Evolutionary conservation across 2,797 vertebrate genomes (phyloP).

Genomic region (Pangasius larnaudii): DNA sequence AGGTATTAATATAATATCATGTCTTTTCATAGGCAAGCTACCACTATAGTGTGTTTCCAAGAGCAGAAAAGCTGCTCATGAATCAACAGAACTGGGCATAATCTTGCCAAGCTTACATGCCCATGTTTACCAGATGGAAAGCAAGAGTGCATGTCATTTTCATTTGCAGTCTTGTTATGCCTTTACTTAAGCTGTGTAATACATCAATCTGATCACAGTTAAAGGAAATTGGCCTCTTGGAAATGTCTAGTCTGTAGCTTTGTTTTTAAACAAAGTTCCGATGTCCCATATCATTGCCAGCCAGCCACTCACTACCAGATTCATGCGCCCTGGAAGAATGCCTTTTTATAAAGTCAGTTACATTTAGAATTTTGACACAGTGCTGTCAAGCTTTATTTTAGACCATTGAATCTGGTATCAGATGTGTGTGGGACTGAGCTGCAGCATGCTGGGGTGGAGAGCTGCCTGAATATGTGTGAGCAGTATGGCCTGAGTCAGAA

Average conservation of each 20-base stretch:
- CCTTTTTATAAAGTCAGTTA: background rate
- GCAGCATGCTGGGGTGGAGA: constrained; percentile 34
- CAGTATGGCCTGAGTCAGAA: constrained; percentile 57
- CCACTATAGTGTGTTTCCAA: constrained; percentile 25
- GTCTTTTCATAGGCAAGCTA: constrained; percentile 29
- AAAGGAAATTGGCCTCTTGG: background rate
- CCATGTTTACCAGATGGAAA: constrained; percentile 53
- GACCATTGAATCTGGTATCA: constrained; percentile 40
- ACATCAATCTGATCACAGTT: constrained; percentile 26
- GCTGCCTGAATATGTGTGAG: constrained; percentile 31
- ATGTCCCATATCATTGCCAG: background rate
- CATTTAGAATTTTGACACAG: background rate
- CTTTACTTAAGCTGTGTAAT: background rate
- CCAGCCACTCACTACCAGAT: background rate
- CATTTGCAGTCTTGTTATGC: constrained; percentile 39
- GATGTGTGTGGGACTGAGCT: constrained; percentile 53
- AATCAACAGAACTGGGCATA: constrained; percentile 51
- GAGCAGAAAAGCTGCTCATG: constrained; percentile 28
- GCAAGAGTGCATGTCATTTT: constrained; percentile 38
- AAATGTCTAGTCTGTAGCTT: background rate
- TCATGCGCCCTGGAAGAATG: background rate
- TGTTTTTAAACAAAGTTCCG: background rate
- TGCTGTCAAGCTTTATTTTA: constrained; percentile 42
- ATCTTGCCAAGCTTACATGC: constrained; percentile 34
- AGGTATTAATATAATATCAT: background rate